Base-by-base conservation (phyloP, 2,888 invertebrate species). In the Unio delphinus region DNA sequence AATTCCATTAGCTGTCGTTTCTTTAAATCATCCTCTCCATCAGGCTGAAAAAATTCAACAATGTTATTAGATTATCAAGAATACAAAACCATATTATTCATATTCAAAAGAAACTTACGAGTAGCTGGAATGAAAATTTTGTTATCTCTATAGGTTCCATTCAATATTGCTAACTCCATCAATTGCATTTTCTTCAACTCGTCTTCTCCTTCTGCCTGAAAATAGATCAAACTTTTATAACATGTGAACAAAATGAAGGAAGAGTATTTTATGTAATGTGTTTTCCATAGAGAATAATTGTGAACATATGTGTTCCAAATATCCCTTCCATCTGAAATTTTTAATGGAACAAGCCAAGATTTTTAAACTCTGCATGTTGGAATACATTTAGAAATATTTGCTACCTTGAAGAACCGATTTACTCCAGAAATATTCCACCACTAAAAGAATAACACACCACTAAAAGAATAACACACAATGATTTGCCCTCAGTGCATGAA, bases 161-260 rank as follows among this genome's bases (percentile, higher is more conserved):
- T 99, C 90, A 99, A 98, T 89, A 99, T 99, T 88, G 99, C 99
- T 90, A 99, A 93, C 92, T 99, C 99, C 99, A 99, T 99, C 87
- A 99, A 93, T 92, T 99, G 99, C 90, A 98, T 94, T 92, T 99
- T 98, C 93, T 99, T 99, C 89, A 99, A 92, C 91, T 99, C 99
- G 92, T 99, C 99, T 93, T 99, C 99, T 78, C 99, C 99, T 91
- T 99, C 99, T 76, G 98, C 98, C 98, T 99, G 95, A 68, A 87
- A 85, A 74, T 23, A 58, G 58, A 58, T n/a, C 23, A 58, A 58
- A 58, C 58, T 26, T 58, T 11, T 58, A 26, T 4, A 58, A 26
- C 17, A 58, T 15, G 15, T 58, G 58, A 4, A 58, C 58, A 58
- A 23, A 3, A 15, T 45, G 45, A 15, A 15, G 45, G 45, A 0